These are phyloP conservation scores for Megaleporinus macrocephalus DNA, from an alignment of 2,113 vertebrate genomes.

Conservation along the genomic window DNA sequence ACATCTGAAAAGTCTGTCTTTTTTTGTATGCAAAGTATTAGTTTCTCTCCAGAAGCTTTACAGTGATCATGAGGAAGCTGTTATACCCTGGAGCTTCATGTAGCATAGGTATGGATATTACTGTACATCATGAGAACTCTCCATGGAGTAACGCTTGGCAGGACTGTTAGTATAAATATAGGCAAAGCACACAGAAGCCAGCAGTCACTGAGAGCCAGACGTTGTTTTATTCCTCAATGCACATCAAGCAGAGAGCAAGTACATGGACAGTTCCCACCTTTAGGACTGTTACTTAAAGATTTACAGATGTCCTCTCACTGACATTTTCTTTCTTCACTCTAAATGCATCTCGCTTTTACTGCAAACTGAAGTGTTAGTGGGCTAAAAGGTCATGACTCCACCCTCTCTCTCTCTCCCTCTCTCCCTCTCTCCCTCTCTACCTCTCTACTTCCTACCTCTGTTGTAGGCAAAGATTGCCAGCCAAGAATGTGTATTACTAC, in stretches of 20 bases:
- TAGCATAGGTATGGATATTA: slow-evolving; percentile 26
- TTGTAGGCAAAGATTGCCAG: slow-evolving; percentile 92
- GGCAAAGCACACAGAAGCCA: background rate
- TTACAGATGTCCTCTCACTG: background rate
- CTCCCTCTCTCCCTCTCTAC: background rate
- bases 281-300: background rate
- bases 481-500: slow-evolving; percentile 98
- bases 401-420: background rate
- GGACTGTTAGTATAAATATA: slow-evolving; percentile 7
- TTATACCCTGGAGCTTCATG: slow-evolving; percentile 7
- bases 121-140: slow-evolving; percentile 20
- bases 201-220: background rate
- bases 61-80: background rate
- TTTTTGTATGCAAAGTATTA: background rate
- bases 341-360: background rate
- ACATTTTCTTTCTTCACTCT: background rate
- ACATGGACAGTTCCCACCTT: background rate
- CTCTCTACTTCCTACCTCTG: slow-evolving; percentile 39
- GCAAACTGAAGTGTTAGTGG: background rate
- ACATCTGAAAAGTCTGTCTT: background rate
- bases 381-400: background rate
- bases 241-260: background rate
- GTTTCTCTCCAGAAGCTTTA: background rate
- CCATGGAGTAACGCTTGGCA: slow-evolving; percentile 11
- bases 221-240: background rate